Percentiles rank a stretch among this genome's conserved stretches.
Conservation (phyloP, 1,140 invertebrate genomes). For the Nylanderia fulva region DNA sequence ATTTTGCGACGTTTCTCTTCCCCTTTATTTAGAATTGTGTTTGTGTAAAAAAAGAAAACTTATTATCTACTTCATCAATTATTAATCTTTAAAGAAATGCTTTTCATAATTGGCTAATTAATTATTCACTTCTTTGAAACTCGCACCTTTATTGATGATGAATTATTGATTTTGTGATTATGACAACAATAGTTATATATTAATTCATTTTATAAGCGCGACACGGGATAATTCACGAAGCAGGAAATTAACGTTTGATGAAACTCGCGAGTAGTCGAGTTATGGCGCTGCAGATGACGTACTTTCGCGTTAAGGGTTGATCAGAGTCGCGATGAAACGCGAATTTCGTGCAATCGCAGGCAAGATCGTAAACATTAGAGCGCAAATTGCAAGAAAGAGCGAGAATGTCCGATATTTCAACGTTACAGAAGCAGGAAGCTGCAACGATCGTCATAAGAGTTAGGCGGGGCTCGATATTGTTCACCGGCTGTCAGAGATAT, state of each 20-base stretch:
- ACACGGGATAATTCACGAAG: background rate
- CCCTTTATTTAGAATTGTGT: background rate
- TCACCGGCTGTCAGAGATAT: constrained; percentile 3
- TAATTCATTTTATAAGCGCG: background rate
- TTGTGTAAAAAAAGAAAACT: background rate
- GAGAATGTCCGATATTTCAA: background rate
- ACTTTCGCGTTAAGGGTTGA: constrained; percentile 34
- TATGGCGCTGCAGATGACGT: background rate
- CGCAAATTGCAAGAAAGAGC: constrained; percentile 10
- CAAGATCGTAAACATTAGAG: constrained; percentile 29
- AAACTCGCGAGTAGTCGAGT: background rate
- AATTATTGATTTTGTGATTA: too few species aligned
- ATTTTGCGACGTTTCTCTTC: background rate
- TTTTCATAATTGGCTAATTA: background rate
- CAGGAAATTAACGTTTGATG: constrained; percentile 39
- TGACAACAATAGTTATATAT: background rate
- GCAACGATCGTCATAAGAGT: constrained; percentile 2
- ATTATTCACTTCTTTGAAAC: constrained; percentile 10
- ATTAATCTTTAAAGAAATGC: background rate
- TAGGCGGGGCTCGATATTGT: background rate
- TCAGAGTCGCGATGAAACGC: constrained; percentile 31
- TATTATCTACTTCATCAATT: constrained; percentile 4
- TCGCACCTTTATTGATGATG: background rate
- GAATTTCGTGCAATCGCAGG: constrained; percentile 44
- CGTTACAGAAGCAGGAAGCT: background rate